Conservation (phyloP, 2,797 vertebrate genomes). For the Labeo calbasu region DNA sequence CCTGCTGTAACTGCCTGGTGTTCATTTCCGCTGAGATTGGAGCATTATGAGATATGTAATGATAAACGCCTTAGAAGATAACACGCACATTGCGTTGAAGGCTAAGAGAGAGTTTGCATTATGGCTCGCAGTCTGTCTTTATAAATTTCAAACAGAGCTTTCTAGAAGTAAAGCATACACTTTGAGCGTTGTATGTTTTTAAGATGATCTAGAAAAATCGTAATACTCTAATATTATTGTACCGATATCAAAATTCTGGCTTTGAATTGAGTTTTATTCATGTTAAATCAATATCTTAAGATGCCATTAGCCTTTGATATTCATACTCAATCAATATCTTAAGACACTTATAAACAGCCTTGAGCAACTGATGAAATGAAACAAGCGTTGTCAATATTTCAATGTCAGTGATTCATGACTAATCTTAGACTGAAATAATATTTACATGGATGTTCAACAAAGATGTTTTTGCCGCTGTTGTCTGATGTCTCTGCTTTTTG, state of each 20-base stretch:
- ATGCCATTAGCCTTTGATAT: neutral
- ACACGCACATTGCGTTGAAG: neutral
- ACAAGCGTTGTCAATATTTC: neutral
- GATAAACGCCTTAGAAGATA: conserved; percentile 21
- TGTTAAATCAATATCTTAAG: neutral
- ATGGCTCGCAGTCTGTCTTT: neutral
- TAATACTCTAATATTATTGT: neutral
- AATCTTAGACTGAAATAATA: neutral
- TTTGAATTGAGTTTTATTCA: neutral
- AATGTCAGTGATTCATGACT: neutral
- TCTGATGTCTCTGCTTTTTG: neutral
- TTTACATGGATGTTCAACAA: neutral
- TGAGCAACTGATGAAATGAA: neutral
- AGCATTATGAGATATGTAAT: conserved; percentile 21
- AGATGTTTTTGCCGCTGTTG: neutral
- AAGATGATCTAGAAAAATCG: neutral
- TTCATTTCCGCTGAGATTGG: conserved; percentile 7
- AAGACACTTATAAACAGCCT: neutral
- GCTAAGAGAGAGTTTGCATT: neutral
- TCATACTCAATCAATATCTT: neutral
- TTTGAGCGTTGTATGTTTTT: neutral
- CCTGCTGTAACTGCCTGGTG: conserved; percentile 2
- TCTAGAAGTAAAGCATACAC: neutral
- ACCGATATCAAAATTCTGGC: neutral
- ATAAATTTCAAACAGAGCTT: neutral